Conservation (phyloP, 2,888 invertebrate genomes). For the Parasteatoda lunata region DNA sequence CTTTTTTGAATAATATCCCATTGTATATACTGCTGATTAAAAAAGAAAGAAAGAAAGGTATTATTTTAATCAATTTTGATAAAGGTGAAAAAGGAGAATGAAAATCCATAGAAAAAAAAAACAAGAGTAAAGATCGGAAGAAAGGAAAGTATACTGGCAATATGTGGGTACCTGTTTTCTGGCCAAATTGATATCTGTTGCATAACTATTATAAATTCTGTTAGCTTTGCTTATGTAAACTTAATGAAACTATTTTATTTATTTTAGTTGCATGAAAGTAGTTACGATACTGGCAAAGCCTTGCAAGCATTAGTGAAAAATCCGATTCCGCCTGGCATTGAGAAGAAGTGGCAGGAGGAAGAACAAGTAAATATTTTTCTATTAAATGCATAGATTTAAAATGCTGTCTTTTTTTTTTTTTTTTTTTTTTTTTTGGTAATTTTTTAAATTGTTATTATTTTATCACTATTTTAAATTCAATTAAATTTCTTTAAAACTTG, state of each 20-base stretch:
- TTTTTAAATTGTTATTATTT: not conserved
- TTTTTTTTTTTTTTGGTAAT: not conserved
- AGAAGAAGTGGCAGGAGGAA: conserved; percentile 98
- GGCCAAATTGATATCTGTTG: no score
- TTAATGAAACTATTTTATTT: conserved; percentile 48
- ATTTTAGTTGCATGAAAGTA: conserved; percentile 90
- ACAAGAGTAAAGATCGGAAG: no score
- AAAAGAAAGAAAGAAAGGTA: no score
- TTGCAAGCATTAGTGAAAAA: conserved; percentile 96
- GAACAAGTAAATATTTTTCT: conserved; percentile 80
- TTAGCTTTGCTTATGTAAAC: not conserved
- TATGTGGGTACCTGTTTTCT: not conserved
- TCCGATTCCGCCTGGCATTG: conserved; percentile 96
- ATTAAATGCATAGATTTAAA: not conserved
- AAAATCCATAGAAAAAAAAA: no score
- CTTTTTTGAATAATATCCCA: no score
- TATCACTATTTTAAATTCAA: not conserved
- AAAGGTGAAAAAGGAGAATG: no score
- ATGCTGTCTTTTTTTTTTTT: not conserved
- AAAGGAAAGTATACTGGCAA: no score
- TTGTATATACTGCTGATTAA: no score
- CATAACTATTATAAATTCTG: no score
- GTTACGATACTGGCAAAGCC: conserved; percentile 97
- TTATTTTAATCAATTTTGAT: no score
- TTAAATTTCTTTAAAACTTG: not conserved